Evolutionary conservation across 2,797 vertebrate genomes (phyloP).

Genomic region (Ptychadena robeensis): DNA sequence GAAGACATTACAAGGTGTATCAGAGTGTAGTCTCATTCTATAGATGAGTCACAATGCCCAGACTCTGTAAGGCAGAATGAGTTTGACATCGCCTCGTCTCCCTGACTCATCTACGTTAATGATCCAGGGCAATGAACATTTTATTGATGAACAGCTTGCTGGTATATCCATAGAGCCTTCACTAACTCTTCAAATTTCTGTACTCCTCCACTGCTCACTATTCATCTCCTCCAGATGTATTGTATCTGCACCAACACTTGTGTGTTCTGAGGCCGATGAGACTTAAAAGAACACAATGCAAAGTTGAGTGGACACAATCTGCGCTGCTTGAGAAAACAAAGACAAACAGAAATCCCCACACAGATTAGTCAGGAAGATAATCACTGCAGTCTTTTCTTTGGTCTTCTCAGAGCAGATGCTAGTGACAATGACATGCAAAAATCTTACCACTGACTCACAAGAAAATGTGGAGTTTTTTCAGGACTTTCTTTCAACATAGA

Average conservation of each 20-base stretch:
- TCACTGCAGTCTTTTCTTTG: background rate
- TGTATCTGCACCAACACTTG: slow-evolving; percentile 18
- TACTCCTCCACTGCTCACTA: background rate
- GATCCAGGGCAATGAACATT: background rate
- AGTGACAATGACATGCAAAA: background rate
- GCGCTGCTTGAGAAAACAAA: background rate
- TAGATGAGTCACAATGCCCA: slow-evolving; percentile 16
- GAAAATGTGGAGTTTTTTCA: no score
- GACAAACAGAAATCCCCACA: background rate
- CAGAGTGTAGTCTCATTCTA: slow-evolving; percentile 12
- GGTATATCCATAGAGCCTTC: background rate
- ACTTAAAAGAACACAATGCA: slow-evolving; percentile 8
- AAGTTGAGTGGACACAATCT: background rate
- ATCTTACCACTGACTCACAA: background rate
- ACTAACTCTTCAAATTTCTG: background rate
- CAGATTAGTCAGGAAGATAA: background rate
- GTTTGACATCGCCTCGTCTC: background rate
- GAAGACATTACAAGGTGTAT: slow-evolving; percentile 34
- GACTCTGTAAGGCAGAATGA: slow-evolving; percentile 1
- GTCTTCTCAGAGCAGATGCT: background rate
- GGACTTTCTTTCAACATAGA: no score
- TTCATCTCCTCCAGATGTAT: slow-evolving; percentile 37
- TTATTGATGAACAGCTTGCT: slow-evolving; percentile 16
- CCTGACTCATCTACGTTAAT: slow-evolving; percentile 47
- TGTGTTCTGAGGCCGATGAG: background rate